phyloP scores from a whole-genome alignment of 2,888 invertebrate genomes.

The Monoplex corrugatus region DNA sequence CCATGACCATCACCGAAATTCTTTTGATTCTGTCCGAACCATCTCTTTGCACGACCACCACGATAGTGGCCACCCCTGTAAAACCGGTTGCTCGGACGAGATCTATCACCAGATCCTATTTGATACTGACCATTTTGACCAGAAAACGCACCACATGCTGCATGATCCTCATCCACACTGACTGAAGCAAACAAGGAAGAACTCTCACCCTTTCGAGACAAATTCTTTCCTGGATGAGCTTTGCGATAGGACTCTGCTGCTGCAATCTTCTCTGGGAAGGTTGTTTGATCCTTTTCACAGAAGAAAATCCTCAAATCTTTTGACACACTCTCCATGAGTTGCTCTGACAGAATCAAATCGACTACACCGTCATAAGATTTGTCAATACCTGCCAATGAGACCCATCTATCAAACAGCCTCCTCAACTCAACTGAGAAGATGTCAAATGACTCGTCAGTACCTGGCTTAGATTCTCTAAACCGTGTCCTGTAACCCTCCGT shows the following conservation, averaged over 20 bases:
- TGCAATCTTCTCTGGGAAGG: background rate
- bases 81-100: too few relatives aligned
- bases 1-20: too few relatives aligned
- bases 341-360: background rate
- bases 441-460: background rate
- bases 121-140: too few relatives aligned
- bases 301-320: background rate
- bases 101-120: too few relatives aligned
- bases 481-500: background rate
- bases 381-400: background rate
- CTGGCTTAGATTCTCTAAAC: background rate
- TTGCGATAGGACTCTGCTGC: background rate
- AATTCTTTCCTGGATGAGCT: background rate
- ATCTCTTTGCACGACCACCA: too few relatives aligned
- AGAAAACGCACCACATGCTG: too few relatives aligned
- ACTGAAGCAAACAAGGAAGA: background rate
- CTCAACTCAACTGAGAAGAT: background rate
- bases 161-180: too few relatives aligned
- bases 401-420: background rate
- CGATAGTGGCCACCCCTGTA: background rate
- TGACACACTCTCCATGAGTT: background rate
- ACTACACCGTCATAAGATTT: background rate
- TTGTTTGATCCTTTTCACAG: background rate
- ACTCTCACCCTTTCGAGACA: background rate
- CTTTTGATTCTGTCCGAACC: background rate